Evolutionary conservation across 2,888 invertebrate species (phyloP), one percentile per base, ranked within the genome.

Genomic region (Ectropis crepuscularia): DNA sequence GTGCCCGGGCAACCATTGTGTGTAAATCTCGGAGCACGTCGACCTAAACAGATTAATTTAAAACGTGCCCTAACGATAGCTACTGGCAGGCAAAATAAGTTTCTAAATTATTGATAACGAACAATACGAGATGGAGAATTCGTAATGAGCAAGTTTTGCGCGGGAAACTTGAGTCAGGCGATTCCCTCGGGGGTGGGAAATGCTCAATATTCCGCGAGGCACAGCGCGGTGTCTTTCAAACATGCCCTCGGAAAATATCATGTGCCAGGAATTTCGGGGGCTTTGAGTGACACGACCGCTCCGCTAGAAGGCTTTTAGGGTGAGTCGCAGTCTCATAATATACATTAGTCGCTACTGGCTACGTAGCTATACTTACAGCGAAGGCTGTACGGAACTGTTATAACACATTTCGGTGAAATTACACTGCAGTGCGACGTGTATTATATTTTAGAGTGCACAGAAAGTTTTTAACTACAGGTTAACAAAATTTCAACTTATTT

Each of bases 1-100:
- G 81, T 79, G 81, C 77, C 74, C 75, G 76, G 77, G 74, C 73
- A 72, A 72, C 80, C 80, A 86, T 89, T 88, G 87, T 89, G 83
- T 89, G 87, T 84, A 86, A 89, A 88, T 88, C 80, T 74, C 72
- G 74, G 74, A 79, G 81, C 85, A 80, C 82, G 77, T 82, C 82
- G 82, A 83, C 80, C 82, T 77, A 78, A 83, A 83, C 82, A 78
- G 74, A 82, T 82, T 82, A 81, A 83, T 83, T 79, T 75, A 66
- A 76, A 77, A 77, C 80, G 79, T 83, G 79, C 75, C 68, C 58
- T 71, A 73, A 63, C 70, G 63, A 69, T 70, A 72, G 72, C 65
- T 69, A 73, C 68, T 65, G 57, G 63, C 61, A 63, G 68, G 69
- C 62, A 58, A 59, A 28, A 71, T 64, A 50, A 54, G 57, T 61